Percentiles rank a stretch among this genome's conserved stretches.
Conservation (phyloP, 1,140 invertebrate species). For the Chelonus insularis region DNA sequence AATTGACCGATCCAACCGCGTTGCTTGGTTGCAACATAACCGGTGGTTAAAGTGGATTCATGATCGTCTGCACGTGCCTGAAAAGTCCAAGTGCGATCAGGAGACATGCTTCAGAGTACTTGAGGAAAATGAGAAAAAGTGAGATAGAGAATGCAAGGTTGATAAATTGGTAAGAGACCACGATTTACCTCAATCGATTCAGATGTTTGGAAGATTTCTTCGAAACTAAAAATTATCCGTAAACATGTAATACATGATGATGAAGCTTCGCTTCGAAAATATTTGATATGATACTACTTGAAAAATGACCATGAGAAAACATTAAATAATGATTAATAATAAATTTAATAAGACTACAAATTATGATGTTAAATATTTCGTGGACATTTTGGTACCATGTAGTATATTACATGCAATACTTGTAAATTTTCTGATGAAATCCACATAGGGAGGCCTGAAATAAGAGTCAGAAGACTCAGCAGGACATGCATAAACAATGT, state of each 20-base stretch:
- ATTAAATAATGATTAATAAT: background rate
- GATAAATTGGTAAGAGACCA: background rate
- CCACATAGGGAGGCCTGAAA: background rate
- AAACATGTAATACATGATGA: too few species aligned
- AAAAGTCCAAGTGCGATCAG: background rate
- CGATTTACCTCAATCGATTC: too few species aligned
- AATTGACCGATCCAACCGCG: constrained; percentile 13
- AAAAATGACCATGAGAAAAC: background rate
- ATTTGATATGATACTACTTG: background rate
- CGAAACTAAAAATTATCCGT: too few species aligned
- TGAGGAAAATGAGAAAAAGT: background rate
- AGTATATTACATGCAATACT: too few species aligned
- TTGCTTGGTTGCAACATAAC: constrained; percentile 11
- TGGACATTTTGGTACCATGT: too few species aligned
- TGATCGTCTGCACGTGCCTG: constrained; percentile 26
- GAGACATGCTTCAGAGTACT: constrained; percentile 8
- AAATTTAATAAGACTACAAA: background rate
- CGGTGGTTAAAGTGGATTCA: constrained; percentile 24
- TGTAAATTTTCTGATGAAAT: too few species aligned
- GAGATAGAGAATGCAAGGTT: background rate
- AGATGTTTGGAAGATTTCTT: too few species aligned
- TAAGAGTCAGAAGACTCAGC: background rate
- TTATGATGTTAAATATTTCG: too few species aligned
- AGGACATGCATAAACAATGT: constrained; percentile 14
- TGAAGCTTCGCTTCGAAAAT: too few species aligned